Evolutionary conservation across 2,797 vertebrate species (phyloP), one percentile per base, ranked within the genome.

Genomic region (Microcaecilia unicolor): DNA sequence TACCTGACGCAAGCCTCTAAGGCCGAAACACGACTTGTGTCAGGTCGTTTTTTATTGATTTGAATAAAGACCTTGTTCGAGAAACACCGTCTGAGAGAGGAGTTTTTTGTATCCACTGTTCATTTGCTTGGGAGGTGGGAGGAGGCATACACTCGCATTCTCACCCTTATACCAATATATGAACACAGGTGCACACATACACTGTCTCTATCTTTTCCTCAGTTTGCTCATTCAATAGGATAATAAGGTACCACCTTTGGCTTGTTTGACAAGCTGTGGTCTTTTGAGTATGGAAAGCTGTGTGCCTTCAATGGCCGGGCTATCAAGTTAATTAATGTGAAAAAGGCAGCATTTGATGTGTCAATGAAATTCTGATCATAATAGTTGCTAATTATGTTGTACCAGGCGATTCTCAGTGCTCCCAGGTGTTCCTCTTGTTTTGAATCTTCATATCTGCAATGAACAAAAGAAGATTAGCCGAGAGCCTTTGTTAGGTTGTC

Each of bases 311-410:
- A 48, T 60, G 64, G 53, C 60, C 65, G 63, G 56, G 48, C 67
- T 52, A 55, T 56, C 52, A 79, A 76, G 79, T 79, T 81, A 79
- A 81, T 83, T 80, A 74, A 78, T 74, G 65, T 69, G 78, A 74
- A n/a, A 80, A 81, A 80, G 69, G 74, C 62, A 58, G 56, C 59
- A 65, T 72, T 78, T 74, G 74, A 74, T 74, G 72, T 68, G 69
- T 70, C 78, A 74, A 75, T 78, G 74, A 72, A 72, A 77, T 74
- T 69, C 69, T 59, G 52, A 74, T 81, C 77, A 77, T 76, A 72
- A 70, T 77, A 72, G 80, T 80, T 70, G 81, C 73, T 76, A 78
- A 78, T 80, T 79, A 79, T 78, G 72, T 76, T 72, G 69, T 74
- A 75, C 60, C 58, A 54, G 16, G 44, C 76, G 69, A 16, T 33